Evolutionary conservation across 2,888 invertebrate genomes (phyloP).

Genomic region (Miltochrista miniata): DNA sequence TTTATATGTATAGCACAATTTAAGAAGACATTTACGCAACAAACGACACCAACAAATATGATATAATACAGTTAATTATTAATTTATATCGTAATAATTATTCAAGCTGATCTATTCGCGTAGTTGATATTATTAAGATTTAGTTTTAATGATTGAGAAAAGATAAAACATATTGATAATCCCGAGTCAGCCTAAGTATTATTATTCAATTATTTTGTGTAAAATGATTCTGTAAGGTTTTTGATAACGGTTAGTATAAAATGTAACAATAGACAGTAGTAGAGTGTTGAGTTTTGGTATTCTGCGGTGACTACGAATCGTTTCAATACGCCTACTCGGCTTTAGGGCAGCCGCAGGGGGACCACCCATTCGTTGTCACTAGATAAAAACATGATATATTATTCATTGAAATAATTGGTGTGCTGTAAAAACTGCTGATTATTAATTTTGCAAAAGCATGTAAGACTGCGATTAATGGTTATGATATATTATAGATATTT

Average conservation of each 20-base stretch:
- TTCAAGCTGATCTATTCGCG: slow-evolving; percentile 60
- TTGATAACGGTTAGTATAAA: slow-evolving; percentile 41
- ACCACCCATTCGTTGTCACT: slow-evolving; percentile 28
- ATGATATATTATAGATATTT: slow-evolving; percentile 20
- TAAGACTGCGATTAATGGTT: slow-evolving; percentile 36
- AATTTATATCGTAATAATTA: slow-evolving; percentile 53
- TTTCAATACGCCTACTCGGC: slow-evolving; percentile 17
- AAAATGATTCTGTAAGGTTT: slow-evolving; percentile 45
- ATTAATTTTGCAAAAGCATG: slow-evolving; percentile 23
- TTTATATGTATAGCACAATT: slow-evolving; percentile 58
- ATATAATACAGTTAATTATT: slow-evolving; percentile 49
- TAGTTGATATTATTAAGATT: slow-evolving; percentile 71
- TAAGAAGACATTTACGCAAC: slow-evolving; percentile 63
- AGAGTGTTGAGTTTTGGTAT: slow-evolving; percentile 20
- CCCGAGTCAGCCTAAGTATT: slow-evolving; percentile 73
- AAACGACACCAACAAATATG: slow-evolving; percentile 59
- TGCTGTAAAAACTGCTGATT: slow-evolving; percentile 19
- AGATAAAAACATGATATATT: slow-evolving; percentile 10
- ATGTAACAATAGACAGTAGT: slow-evolving; percentile 39
- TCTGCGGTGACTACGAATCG: slow-evolving; percentile 16
- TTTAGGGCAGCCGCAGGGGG: slow-evolving; percentile 31
- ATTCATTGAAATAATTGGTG: slow-evolving; percentile 8
- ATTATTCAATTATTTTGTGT: slow-evolving; percentile 51
- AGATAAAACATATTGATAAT: slow-evolving; percentile 50
- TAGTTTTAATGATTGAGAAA: slow-evolving; percentile 58